phyloP scores from a whole-genome alignment of 2,888 invertebrate genomes.

The Anaspis maculata region DNA sequence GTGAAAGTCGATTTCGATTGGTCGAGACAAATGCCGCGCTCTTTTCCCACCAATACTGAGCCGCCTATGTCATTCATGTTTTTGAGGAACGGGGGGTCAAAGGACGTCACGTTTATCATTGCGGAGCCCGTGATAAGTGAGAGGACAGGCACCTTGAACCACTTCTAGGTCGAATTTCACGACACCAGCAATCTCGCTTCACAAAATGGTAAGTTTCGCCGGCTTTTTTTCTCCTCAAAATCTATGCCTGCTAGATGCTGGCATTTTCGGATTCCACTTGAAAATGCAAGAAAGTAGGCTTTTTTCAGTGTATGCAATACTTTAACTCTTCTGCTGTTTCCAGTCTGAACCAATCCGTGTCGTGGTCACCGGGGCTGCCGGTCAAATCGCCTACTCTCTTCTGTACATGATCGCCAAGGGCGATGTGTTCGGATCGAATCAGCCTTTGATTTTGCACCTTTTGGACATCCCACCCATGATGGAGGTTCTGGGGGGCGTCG shows the following conservation, averaged over 20 bases:
- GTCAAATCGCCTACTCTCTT: conserved; percentile 97
- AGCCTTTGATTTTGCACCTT: conserved; percentile 79
- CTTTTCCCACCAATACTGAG: too few relatives aligned
- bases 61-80: too few relatives aligned
- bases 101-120: conserved; percentile 20
- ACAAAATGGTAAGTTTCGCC: background rate
- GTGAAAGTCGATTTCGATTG: too few relatives aligned
- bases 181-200: background rate
- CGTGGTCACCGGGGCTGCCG: conserved; percentile 96
- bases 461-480: conserved; percentile 95
- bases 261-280: background rate
- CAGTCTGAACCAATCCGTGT: conserved; percentile 83
- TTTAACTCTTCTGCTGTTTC: conserved; percentile 17
- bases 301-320: background rate
- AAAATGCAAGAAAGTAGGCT: background rate
- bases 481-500: conserved; percentile 94
- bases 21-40: too few relatives aligned
- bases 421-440: conserved; percentile 85
- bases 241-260: background rate
- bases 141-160: conserved; percentile 4
- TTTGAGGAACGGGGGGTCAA: conserved; percentile 21
- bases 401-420: conserved; percentile 92
- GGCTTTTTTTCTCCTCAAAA: background rate
- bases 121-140: conserved; percentile 10
- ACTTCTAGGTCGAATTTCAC: background rate